Base-by-base conservation (phyloP, 35 echinoderm and acorn worm species). In the Heliocidaris tuberculata region DNA sequence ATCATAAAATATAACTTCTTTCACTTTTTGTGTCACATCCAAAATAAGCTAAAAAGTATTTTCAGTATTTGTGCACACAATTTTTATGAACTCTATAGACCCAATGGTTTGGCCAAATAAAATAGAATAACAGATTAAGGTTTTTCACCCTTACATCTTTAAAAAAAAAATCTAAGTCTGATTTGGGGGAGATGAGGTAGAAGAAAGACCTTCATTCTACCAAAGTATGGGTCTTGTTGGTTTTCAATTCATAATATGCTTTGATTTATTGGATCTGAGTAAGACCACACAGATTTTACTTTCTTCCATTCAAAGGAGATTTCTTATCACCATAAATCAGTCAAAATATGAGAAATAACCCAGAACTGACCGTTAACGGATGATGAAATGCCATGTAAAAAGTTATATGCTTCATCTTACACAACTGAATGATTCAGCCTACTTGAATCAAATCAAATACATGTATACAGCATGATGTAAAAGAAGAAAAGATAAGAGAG, bases 261-360 rank as follows among this genome's bases (percentile, higher is more conserved):
- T 21, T 78, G 65, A 21, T 78, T 78, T 78, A 78, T 78, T 19
- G 65, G 27, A 78, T 24, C 65, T 6, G 21, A 21, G 19, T 21
- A 27, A 78, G 65, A n/a, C 65, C 65, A 78, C 65, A 78, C 65
- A n/a, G 65, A 19, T 78, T 78, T n/a, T n/a, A 78, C 65, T 78
- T 78, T 78, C 65, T 78, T 78, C 65, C 65, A 78, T 27, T 78
- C 65, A 0, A 78, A 56, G 15, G 52, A 56, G 52, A 56, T 10
- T 56, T 78, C 65, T 78, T n/a, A 78, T 78, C 65, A 78, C 65
- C 65, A 78, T 78, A 78, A 27, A 78, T 78, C 65, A 78, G 65
- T 78, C 21, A 78, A 56, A n/a, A 6, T 78, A 78, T 0, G 27
- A 78, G 17, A 78, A 78, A n/a, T 24, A 78, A 27, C 65, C 8